These are phyloP conservation scores for Sarcophaga caerulescens DNA, from an alignment of 2,888 invertebrate genomes.

Conservation along the genomic window DNA sequence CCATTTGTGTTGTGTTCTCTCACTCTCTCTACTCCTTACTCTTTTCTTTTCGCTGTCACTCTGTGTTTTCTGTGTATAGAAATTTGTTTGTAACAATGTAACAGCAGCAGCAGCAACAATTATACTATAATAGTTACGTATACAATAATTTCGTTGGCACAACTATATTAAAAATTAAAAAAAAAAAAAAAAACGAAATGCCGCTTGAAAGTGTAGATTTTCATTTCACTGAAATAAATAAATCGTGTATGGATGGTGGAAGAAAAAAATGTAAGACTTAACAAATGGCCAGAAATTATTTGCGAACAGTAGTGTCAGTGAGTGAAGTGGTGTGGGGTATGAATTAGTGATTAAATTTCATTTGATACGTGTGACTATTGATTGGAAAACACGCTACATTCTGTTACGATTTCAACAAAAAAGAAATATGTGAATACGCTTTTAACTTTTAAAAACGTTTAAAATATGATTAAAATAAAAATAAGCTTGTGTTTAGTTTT, in stretches of 20 bases:
- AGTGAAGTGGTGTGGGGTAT: slow-evolving; percentile 29
- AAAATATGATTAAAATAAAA: too few species aligned
- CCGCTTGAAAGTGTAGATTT: slow-evolving; percentile 31
- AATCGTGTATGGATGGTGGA: background rate
- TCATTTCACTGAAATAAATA: slow-evolving; percentile 37
- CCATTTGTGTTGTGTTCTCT: slow-evolving; percentile 21
- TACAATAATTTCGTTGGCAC: slow-evolving; percentile 10
- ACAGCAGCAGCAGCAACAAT: slow-evolving; percentile 14
- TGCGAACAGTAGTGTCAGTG: slow-evolving; percentile 46
- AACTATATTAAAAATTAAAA: background rate
- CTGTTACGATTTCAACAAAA: too few species aligned
- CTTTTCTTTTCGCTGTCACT: too few species aligned
- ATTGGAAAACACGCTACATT: too few species aligned
- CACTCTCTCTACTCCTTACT: too few species aligned
- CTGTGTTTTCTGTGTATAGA: background rate
- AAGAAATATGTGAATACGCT: too few species aligned
- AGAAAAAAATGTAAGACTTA: slow-evolving; percentile 42
- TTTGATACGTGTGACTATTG: background rate
- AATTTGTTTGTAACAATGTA: slow-evolving; percentile 47
- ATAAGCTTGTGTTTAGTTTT: too few species aligned
- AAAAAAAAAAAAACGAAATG: background rate
- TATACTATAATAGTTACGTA: slow-evolving; percentile 16
- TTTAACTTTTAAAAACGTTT: too few species aligned
- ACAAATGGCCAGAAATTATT: slow-evolving; percentile 58
- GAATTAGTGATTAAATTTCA: slow-evolving; percentile 42